Base-by-base conservation (phyloP, 2,797 vertebrate species). In the Coregonus sp. region DNA sequence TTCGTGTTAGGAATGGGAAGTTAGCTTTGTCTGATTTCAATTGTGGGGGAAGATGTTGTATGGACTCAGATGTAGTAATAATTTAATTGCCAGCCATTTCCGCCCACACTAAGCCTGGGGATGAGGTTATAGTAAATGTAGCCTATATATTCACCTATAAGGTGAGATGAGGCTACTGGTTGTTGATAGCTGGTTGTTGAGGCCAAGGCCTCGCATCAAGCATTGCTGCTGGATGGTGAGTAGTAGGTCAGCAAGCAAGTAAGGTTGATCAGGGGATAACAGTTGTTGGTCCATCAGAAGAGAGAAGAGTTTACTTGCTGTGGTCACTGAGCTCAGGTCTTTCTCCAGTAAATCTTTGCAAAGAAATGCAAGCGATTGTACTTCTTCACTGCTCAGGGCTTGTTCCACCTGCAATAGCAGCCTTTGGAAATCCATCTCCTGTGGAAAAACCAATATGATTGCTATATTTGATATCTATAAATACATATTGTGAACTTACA, bases 221-320 rank as follows among this genome's bases (percentile, higher is more conserved):
- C 51, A 75, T 0, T 1, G 1, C 0, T 67, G 86, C 1, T 88
- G 76, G 16, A 84, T 88, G 70, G 79, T 86, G 9, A 1, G 1
- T 3, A 94, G 91, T 1, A 95, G 91, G 56, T 95, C 93, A 0
- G 78, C 52, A 68, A 95, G 87, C 40, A 94, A 88, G 31, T 82
- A 51, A 0, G 78, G 86, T 2, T 50, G 14, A 4, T 92, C 81
- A 0, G 59, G 0, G 0, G 90, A 86, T 1, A 95, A 85, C 65
- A 20, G 11, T 59, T 81, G 85, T 15, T 66, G 56, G 1, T 87
- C 73, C 14, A 0, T 33, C 76, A 94, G 89, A 6, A 73, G 65
- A 12, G 1, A 7, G 82, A 95, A 94, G 59, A 95, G 88, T 0
- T 89, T 66, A 1, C 0, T 75, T 66, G 85, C 85, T 0, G 66